These are phyloP conservation scores for Phymastichus coffea DNA, from an alignment of 1,140 invertebrate genomes.

Conservation along the genomic window DNA sequence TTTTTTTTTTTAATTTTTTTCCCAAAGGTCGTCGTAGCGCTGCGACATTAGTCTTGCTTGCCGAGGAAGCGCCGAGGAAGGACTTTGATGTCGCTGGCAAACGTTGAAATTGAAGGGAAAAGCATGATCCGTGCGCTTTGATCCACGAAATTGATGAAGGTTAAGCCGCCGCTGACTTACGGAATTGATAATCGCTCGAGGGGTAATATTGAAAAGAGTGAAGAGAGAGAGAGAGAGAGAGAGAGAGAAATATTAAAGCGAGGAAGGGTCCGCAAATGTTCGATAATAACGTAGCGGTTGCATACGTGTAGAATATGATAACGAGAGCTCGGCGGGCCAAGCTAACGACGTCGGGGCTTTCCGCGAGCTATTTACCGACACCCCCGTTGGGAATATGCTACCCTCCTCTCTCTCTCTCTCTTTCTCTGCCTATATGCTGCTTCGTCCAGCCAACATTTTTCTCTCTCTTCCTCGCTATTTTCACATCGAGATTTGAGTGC, in stretches of 20 bases:
- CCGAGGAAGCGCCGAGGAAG: background rate
- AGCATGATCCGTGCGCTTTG: conserved; percentile 6
- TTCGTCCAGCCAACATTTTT: too few relatives aligned
- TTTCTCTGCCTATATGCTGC: too few relatives aligned
- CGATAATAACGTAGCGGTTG: too few relatives aligned
- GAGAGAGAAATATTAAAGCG: too few relatives aligned
- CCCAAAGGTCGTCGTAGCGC: background rate
- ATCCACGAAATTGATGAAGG: conserved; percentile 16
- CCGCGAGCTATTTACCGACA: conserved; percentile 35
- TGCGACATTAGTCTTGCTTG: conserved; percentile 2
- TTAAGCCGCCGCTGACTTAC: too few relatives aligned
- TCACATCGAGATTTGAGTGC: too few relatives aligned
- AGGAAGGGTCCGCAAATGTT: conserved; percentile 11
- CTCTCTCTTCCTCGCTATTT: too few relatives aligned
- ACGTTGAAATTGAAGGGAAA: conserved; percentile 7
- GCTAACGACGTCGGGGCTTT: conserved; percentile 27
- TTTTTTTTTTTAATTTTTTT: conserved; percentile 1
- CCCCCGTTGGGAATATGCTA: too few relatives aligned
- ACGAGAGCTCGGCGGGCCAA: conserved; percentile 8
- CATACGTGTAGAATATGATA: conserved; percentile 25
- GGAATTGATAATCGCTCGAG: too few relatives aligned
- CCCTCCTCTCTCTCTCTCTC: too few relatives aligned
- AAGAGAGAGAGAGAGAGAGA: too few relatives aligned
- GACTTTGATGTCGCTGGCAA: conserved; percentile 6
- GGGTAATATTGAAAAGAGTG: too few relatives aligned